Percentiles rank a stretch among this genome's conserved stretches.
phyloP scores from a whole-genome alignment of 2,113 vertebrate species.

The Pristiophorus japonicus region DNA sequence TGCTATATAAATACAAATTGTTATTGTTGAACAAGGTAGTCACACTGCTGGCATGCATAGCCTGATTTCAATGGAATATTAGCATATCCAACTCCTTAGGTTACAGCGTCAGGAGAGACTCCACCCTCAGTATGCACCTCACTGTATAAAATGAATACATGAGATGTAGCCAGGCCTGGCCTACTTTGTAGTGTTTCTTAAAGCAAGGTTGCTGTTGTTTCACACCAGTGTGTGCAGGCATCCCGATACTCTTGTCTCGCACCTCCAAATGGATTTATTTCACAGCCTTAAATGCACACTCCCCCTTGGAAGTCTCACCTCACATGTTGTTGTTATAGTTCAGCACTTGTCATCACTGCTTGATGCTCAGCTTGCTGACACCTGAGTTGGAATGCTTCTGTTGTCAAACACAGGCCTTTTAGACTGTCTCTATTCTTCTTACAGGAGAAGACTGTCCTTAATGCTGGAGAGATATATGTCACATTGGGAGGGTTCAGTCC shows the following conservation, averaged over 20 bases:
- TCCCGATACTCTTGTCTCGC: neutral
- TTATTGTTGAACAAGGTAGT: neutral
- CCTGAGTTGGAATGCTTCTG: constrained; percentile 5
- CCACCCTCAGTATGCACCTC: neutral
- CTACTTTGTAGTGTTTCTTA: neutral
- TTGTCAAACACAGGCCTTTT: constrained; percentile 19
- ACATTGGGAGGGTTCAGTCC: too few species aligned
- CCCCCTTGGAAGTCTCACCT: constrained; percentile 28
- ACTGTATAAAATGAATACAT: neutral
- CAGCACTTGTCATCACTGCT: neutral
- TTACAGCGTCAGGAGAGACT: neutral
- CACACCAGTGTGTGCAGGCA: neutral
- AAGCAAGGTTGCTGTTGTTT: neutral
- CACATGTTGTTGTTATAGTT: constrained; percentile 26
- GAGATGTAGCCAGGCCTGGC: neutral
- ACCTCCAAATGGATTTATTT: constrained; percentile 2
- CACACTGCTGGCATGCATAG: neutral
- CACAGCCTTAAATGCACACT: constrained; percentile 8
- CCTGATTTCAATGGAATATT: neutral
- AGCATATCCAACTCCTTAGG: neutral
- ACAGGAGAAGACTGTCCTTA: neutral
- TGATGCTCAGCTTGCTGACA: constrained; percentile 32
- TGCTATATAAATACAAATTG: too few species aligned
- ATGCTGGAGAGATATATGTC: neutral
- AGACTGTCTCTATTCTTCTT: neutral